A percentile compares a stretch with the other conserved stretches of the same genome.
phyloP scores from a whole-genome alignment of 1,140 invertebrate genomes.

The Dreissena polymorpha region DNA sequence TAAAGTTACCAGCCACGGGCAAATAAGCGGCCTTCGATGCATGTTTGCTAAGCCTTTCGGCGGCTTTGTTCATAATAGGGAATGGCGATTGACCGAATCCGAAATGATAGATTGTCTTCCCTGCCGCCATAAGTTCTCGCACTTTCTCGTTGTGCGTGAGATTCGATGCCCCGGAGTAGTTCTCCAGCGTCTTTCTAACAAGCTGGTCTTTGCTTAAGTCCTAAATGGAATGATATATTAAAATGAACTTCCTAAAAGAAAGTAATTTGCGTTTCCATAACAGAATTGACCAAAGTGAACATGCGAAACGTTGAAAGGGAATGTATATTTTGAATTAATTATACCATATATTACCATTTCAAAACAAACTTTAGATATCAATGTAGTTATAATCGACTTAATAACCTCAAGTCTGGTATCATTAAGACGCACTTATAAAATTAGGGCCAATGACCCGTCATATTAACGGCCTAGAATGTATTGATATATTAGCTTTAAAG shows the following conservation, averaged over 20 bases:
- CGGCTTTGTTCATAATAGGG: slow-evolving; percentile 71
- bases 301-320: too few species aligned
- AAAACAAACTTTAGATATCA: too few species aligned
- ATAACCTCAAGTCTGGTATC: too few species aligned
- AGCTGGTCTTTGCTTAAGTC: slow-evolving; percentile 21
- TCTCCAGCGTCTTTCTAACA: slow-evolving; percentile 60
- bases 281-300: too few species aligned
- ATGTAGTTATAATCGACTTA: too few species aligned
- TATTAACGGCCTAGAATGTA: too few species aligned
- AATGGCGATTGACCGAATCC: slow-evolving; percentile 80
- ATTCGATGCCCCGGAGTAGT: slow-evolving; percentile 69
- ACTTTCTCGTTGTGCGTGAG: slow-evolving; percentile 70
- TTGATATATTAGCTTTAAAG: too few species aligned
- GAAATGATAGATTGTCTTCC: slow-evolving; percentile 75
- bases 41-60: slow-evolving; percentile 69
- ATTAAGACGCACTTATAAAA: too few species aligned
- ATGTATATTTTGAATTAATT: too few species aligned
- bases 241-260: not conserved
- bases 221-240: not conserved
- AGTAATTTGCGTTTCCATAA: too few species aligned
- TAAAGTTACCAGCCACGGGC: slow-evolving; percentile 70
- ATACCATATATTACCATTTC: too few species aligned
- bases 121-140: slow-evolving; percentile 64
- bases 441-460: too few species aligned
- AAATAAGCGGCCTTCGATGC: slow-evolving; percentile 76